Evolutionary conservation across 1,140 invertebrate species (phyloP).

Genomic region (Adoxophyes honmai): DNA sequence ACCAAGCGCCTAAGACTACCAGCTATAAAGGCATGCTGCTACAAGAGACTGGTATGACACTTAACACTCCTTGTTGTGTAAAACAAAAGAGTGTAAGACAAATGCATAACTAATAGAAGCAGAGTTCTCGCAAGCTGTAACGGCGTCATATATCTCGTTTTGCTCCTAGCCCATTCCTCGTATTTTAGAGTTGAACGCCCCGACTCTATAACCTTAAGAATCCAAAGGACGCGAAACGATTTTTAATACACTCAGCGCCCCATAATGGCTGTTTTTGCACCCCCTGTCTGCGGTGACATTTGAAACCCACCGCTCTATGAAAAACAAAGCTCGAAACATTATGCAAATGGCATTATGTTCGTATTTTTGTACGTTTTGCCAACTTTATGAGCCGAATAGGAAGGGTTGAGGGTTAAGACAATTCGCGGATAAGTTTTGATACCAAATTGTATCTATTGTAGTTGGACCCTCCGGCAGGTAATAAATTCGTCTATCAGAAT

Average conservation of each 20-base stretch:
- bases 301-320: conserved; percentile 67
- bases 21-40: too few relatives aligned
- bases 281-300: conserved; percentile 70
- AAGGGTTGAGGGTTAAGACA: conserved; percentile 71
- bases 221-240: conserved; percentile 69
- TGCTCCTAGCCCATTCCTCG: neutral
- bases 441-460: conserved; percentile 48
- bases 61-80: too few relatives aligned
- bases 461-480: conserved; percentile 25
- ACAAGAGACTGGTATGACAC: too few relatives aligned
- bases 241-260: conserved; percentile 71
- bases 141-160: conserved; percentile 4
- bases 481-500: conserved; percentile 20
- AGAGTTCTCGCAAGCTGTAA: too few relatives aligned
- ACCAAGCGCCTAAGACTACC: too few relatives aligned
- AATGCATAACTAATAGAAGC: too few relatives aligned
- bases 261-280: conserved; percentile 68
- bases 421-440: conserved; percentile 59
- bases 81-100: too few relatives aligned
- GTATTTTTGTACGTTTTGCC: conserved; percentile 68
- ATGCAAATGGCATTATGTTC: conserved; percentile 75
- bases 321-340: conserved; percentile 72
- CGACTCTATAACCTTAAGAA: conserved; percentile 66
- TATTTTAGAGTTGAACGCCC: conserved; percentile 21
- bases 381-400: conserved; percentile 70